phyloP scores from a whole-genome alignment of 2,888 invertebrate species.

The Tipula confusa region DNA sequence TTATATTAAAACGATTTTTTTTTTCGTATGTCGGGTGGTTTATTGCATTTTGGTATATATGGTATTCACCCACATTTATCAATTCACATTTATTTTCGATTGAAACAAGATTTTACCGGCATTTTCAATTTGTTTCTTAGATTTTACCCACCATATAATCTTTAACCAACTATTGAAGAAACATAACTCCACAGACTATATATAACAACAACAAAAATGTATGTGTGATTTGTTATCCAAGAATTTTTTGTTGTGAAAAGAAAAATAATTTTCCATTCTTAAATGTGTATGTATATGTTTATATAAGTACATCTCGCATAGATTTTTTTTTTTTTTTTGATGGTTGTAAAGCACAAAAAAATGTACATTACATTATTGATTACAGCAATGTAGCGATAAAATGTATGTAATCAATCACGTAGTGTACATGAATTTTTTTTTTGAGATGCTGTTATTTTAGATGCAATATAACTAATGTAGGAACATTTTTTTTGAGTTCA shows the following conservation, averaged over 20 bases:
- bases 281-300: background rate
- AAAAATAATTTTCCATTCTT: background rate
- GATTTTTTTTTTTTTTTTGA: background rate
- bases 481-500: background rate
- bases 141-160: background rate
- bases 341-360: background rate
- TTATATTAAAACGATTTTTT: background rate
- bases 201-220: background rate
- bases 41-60: background rate
- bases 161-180: background rate
- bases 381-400: constrained; percentile 9
- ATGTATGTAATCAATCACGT: background rate
- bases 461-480: constrained; percentile 21
- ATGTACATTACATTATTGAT: constrained; percentile 8
- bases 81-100: background rate
- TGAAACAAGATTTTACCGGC: background rate
- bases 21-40: background rate
- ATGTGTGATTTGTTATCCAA: background rate
- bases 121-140: background rate
- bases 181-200: too few species aligned
- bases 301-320: background rate
- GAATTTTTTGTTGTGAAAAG: background rate
- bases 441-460: background rate
- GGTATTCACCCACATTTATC: background rate
- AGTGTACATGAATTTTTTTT: background rate